Conservation (phyloP, 1,140 invertebrate genomes). For the Drosophila ambigua region DNA sequence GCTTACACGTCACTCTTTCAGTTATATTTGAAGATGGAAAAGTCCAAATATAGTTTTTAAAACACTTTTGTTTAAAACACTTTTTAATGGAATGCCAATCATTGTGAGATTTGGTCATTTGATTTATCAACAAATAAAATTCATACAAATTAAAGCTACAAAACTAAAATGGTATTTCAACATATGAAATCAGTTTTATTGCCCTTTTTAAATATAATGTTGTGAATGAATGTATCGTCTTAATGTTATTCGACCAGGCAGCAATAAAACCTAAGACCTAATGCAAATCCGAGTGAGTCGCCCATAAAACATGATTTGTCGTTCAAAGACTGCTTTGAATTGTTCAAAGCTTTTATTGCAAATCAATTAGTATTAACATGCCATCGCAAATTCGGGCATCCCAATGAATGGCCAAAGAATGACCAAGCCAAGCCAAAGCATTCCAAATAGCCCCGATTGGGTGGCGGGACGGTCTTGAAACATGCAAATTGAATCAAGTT, state of each 20-base stretch:
- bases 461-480: constrained; percentile 46
- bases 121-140: no score
- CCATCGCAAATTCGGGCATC: constrained; percentile 38
- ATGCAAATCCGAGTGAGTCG: neutral
- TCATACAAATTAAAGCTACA: no score
- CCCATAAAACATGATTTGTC: constrained; percentile 2
- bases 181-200: no score
- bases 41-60: no score
- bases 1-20: no score
- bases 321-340: constrained; percentile 15
- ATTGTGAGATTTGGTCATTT: no score
- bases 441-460: constrained; percentile 4
- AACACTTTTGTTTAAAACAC: no score
- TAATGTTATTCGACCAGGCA: constrained; percentile 5
- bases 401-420: constrained; percentile 31
- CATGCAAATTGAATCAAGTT: constrained; percentile 61
- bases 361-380: constrained; percentile 57
- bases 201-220: no score
- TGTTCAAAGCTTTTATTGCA: constrained; percentile 27
- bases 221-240: no score
- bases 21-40: no score
- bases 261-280: neutral
- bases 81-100: no score
- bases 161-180: no score
- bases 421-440: constrained; percentile 6